Base-by-base conservation (phyloP, 2,113 vertebrate genomes). In the Elephantulus edwardii region DNA sequence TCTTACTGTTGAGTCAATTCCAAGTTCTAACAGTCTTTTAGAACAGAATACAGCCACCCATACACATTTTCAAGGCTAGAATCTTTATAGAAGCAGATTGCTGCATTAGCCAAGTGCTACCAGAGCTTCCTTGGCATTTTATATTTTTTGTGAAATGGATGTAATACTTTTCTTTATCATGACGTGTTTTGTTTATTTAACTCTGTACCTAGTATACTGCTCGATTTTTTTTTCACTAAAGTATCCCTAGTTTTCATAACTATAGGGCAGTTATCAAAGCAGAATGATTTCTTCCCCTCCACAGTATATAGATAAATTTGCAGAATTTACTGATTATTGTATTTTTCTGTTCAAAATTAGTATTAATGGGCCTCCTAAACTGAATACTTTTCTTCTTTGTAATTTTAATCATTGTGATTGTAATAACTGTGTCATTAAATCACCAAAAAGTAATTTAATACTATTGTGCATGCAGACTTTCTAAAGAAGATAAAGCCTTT, bases 401-500 rank as follows among this genome's bases (percentile, higher is more conserved):
- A 71, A 89, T 92, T 93, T 94, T 83, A 89, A 95, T 86, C 56
- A 54, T 62, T 91, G 78, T 83, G 24, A 81, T 72, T 88, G 42
- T 90, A 89, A 77, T 54, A 54, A 54, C 80, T 62, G 17, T 83
- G 48, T 72, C 66, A 84, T 81, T 71, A 60, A 92, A 79, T 71
- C 54, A 92, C 44, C 91, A 38, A 92, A 52, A 86, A 93, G 19
- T 95, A 90, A 95, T 93, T 96, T 96, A 6, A 78, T 93, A 94
- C n/a, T 93, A 42, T 96, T 92, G 38, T 90, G 52, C 97, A 88
- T 94, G 42, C 97, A 99, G 99, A 95, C 95, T 99, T 50, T 98
- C 98, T 17, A 98, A 98, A 81, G 98, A 98, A 46, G 99, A 99
- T 83, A 98, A 98, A 96, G 97, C 98, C 83, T 98, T 99, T 91